A percentile compares a stretch with the other conserved stretches of the same genome.
phyloP scores from a whole-genome alignment of 2,797 vertebrate species.

The Hephaestus fuliginosus region DNA sequence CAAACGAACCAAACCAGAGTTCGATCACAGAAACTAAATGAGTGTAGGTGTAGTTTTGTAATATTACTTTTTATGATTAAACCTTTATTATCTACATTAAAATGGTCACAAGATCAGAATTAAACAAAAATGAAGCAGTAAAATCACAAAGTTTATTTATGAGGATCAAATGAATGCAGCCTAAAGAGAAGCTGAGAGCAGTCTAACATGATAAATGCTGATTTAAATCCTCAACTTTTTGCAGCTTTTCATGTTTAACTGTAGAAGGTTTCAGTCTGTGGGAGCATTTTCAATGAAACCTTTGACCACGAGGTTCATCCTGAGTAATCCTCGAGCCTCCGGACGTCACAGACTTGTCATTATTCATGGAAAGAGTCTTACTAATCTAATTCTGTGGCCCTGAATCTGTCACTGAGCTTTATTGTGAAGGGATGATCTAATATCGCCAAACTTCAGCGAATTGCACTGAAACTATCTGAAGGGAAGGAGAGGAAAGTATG shows the following conservation, averaged over 20 bases:
- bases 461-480: background rate
- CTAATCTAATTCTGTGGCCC: constrained; percentile 40
- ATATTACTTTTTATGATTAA: no score
- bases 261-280: background rate
- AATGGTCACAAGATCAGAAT: no score
- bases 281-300: background rate
- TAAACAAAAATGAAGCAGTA: no score
- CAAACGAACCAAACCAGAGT: background rate
- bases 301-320: background rate
- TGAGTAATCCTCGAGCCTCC: background rate
- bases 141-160: no score
- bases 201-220: no score
- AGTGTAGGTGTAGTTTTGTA: no score
- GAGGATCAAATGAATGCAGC: no score
- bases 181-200: no score
- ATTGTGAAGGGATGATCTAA: background rate
- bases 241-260: background rate
- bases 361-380: constrained; percentile 2
- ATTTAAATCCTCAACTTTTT: background rate
- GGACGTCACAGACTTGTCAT: constrained; percentile 3
- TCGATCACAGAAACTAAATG: no score
- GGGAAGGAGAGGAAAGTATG: background rate
- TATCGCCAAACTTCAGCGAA: background rate
- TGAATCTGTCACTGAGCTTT: constrained; percentile 10
- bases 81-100: no score